Conservation (phyloP, 2,888 invertebrate genomes). For the Orchesellides sinensis region DNA sequence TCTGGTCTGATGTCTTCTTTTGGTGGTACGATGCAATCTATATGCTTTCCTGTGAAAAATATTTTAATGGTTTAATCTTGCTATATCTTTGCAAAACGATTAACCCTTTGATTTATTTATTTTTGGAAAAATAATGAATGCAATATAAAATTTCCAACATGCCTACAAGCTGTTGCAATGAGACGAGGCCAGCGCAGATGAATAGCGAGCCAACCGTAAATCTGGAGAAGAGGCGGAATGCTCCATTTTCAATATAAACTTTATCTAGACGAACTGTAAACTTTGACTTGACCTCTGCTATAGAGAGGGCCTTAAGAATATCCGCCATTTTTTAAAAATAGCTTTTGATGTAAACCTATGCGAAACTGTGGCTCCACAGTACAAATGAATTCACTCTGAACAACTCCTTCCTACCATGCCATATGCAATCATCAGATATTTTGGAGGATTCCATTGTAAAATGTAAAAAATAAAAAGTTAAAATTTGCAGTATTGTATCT, state of each 20-base stretch:
- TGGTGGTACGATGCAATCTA: too few species aligned
- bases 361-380: not conserved
- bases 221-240: conserved; percentile 76
- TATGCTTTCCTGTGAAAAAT: not conserved
- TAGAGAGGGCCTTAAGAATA: conserved; percentile 32
- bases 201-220: conserved; percentile 75
- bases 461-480: too few species aligned
- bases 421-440: too few species aligned
- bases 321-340: conserved; percentile 33
- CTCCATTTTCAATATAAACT: conserved; percentile 75
- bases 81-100: too few species aligned
- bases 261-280: conserved; percentile 69
- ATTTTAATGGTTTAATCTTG: too few species aligned
- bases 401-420: too few species aligned
- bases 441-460: too few species aligned
- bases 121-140: too few species aligned
- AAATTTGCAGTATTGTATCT: too few species aligned
- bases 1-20: too few species aligned
- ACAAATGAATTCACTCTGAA: too few species aligned
- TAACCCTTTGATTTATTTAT: too few species aligned
- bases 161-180: conserved; percentile 75
- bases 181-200: conserved; percentile 75
- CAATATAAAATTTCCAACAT: conserved; percentile 51
- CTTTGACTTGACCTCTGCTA: conserved; percentile 43
- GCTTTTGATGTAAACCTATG: not conserved